Base-by-base conservation (phyloP, 2,888 invertebrate species). In the Drosophila neonasuta region DNA sequence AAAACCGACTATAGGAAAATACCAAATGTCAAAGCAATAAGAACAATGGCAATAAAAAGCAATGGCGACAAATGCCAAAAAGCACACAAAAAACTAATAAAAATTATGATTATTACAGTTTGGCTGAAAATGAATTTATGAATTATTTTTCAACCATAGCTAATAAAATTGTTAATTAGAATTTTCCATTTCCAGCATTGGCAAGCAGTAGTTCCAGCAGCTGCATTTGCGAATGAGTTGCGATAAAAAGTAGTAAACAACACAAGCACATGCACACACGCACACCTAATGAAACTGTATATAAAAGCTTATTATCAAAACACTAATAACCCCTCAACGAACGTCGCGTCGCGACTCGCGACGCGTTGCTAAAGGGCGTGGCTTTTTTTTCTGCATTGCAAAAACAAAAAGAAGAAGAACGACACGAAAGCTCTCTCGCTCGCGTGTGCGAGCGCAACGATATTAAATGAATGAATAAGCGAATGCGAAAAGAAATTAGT, bases 121-220 rank as follows among this genome's bases (percentile, higher is more conserved):
- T 74, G 67, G 66, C 67, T 70, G 72, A 69, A 65, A 80, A 79
- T 83, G 81, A 83, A 82, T 83, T 83, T 81, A 83, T 86, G 86
- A 86, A 86, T 82, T 82, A 82, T 50, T 78, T 86, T 66, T 64
- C 77, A 74, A 79, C 84, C 83, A 79, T 81, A 81, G 84, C 83
- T 83, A 86, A 83, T 83, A 83, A 83, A 83, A 86, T 71, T 68
- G 81, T 83, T 81, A 83, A 86, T 83, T 86, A 83, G 84, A 83
- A 74, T 83, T 80, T 86, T 81, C 84, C 86, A 83, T 80, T 86
- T 81, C 86, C 86, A 83, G 81, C 69, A 77, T 69, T 71, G 59
- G 36, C 36, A 36, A 36, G 32, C 59, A 32, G 56, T 54, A 41
- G 60, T 48, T 54, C 29, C 62, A 41, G 74, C 84, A 77, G 79